Percentiles rank a stretch among this genome's conserved stretches.
phyloP scores from a whole-genome alignment of 2,113 vertebrate species.

The Cottus gobio region DNA sequence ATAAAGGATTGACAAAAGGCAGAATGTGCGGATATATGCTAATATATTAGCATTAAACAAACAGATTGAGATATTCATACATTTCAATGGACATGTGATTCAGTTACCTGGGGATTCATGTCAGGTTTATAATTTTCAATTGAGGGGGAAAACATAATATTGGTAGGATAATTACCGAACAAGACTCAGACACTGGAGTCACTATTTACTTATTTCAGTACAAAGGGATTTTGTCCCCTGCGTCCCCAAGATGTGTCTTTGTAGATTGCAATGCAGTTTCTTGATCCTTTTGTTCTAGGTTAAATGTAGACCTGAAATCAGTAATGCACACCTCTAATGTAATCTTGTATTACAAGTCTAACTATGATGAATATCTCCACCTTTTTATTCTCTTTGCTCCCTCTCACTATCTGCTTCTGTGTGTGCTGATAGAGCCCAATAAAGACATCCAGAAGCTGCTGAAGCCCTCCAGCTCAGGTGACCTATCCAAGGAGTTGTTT shows the following conservation, averaged over 20 bases:
- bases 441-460: constrained; percentile 85
- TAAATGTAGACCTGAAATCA: constrained; percentile 1
- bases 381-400: not conserved
- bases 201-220: not conserved
- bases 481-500: constrained; percentile 82
- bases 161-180: not conserved
- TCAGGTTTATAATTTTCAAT: not conserved
- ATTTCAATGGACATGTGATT: not conserved
- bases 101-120: not conserved
- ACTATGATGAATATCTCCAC: not conserved
- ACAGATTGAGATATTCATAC: not conserved
- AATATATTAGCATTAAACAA: not conserved
- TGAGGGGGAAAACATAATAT: not conserved
- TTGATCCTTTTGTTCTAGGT: not conserved
- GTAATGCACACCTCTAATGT: not conserved
- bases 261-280: not conserved
- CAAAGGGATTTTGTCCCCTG: constrained; percentile 11
- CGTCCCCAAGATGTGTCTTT: not conserved
- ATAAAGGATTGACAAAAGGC: not conserved
- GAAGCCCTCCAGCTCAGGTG: constrained; percentile 83
- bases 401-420: not conserved
- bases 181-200: not conserved
- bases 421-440: constrained; percentile 80
- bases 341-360: not conserved
- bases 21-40: not conserved